Base-by-base conservation (phyloP, 2,888 invertebrate species). In the Phyllotreta striolata region DNA sequence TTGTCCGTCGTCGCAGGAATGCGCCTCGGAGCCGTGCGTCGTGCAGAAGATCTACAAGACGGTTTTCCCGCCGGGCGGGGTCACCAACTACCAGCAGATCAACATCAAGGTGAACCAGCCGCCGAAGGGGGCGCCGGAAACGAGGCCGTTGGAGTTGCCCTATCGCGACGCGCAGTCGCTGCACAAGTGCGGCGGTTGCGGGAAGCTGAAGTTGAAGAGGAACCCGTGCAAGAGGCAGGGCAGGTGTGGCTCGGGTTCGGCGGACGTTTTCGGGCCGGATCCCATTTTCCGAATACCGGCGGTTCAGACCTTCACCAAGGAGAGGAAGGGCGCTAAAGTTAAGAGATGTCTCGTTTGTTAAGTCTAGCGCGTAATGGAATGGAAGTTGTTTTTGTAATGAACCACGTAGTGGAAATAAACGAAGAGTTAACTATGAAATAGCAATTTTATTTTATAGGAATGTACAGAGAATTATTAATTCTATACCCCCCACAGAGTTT, bases 31-130 rank as follows among this genome's bases (percentile, higher is more conserved):
- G 47, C 52, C 52, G 12, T 14, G 35, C 12, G 10, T 37, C 37
- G 10, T 51, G n/a, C 35, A 51, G 38, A 51, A 51, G 37, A n/a
- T n/a, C 12, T 51, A 51, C 6, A 51, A 49, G 10, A 44, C 12
- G 6, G 6, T 44, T 5, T 38, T 12, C 12, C 38, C 10, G 37
- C 24, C 51, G 4, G 7, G 7, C 8, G 52, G 38, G 12, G 39
- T 38, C 3, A 52, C 38, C 5, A 52, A 52, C 13, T 52, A 52
- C 39, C 52, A 52, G 34, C 37, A 10, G 13, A 52, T 52, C 5
- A 52, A 10, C 12, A 52, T 52, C 12, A 52, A 52, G n/a, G 38
- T 52, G 2, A 52, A 52, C 13, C 13, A 9, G 13, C 38, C 24
- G 24, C 24, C 24, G 24, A 1, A 24, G 24, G 24, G 24, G 24